Base-by-base conservation (phyloP, 2,797 vertebrate species). In the Urosaurus nigricauda region DNA sequence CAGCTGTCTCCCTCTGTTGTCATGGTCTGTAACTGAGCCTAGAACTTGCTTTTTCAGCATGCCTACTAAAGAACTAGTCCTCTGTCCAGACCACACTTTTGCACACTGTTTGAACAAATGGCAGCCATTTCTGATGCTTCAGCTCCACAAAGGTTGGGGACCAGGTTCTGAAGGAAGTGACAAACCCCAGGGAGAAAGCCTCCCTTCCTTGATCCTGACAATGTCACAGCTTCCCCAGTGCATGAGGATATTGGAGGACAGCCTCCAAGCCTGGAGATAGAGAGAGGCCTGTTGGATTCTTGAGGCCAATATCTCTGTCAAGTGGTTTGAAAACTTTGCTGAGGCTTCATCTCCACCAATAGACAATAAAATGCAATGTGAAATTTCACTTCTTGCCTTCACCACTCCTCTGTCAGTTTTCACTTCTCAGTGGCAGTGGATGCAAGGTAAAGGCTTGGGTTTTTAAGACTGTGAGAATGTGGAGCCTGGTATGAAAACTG, bases 361-460 rank as follows among this genome's bases (percentile, higher is more conserved):
- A 82, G 71, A 47, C 80, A 80, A 71, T 60, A n/a, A 60, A 89
- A 53, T 51, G 68, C 37, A 79, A 43, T 29, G 24, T 84, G 83
- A 79, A 60, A 60, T 32, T n/a, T 70, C 2, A 40, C 60, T 37
- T 43, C 53, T 73, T 71, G 26, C 29, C 3, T 63, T 29, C 5
- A 51, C 74, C 2, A 6, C 43, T 16, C 21, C 43, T 2, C 12
- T 24, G 29, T 47, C 53, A 63, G 43, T 75, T 77, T 56, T 78
- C 35, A 75, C 53, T 85, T 60, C 53, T 32, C 53, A 73, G 75
- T 79, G 26, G 21, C 40, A 51, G 47, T 80, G 40, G 60, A 58
- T 19, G 29, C 37, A 47, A 21, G 47, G n/a, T 73, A 70, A 51
- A 29, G 21, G 26, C 37, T 58, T 37, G 26, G 47, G 7, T 58